Evolutionary conservation across 37 sponge, comb jelly and placozoan genomes (phyloP), one percentile per base, ranked within the genome.

Genomic region (Spongia lamella): DNA sequence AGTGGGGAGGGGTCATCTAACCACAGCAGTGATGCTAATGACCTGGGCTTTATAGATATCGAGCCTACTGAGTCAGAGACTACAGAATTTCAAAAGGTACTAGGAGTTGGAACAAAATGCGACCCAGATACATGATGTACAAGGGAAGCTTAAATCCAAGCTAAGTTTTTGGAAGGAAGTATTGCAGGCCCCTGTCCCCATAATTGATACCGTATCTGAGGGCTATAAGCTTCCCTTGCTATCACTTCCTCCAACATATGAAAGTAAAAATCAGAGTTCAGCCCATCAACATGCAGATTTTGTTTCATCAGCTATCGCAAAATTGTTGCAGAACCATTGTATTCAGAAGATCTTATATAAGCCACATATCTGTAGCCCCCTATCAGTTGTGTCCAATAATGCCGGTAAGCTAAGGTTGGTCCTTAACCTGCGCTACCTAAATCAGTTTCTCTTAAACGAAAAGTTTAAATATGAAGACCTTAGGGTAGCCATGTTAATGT

Each of bases 381-480:
- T 66, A 25, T 32, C 38, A 38, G 39, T 66, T 16, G 68, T 66
- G 24, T 32, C 68, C 26, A n/a, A n/a, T n/a, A 24, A 31, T 37
- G 24, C 33, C 68, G 38, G 38, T 24, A 66, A 66, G 68, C 30
- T 34, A 36, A 34, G 68, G 24, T 36, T 66, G 24, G 38, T 66
- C 9, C 24, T 66, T 24, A 36, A 66, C 36, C 35, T 66, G 35
- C 32, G 68, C 24, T 31, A 37, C 17, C 33, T 66, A 25, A 66
- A 66, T 36, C 17, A 26, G 34, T 36, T 37, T 36, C 68, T 66
- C 37, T 37, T 36, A 24, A 9, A 37, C 24, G 24, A 66, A 31
- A 66, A 31, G 25, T 66, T 26, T 66, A 66, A 66, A 31, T 66
- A 66, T 66, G 68, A 66, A 38, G 68, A 66, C 36, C 32, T 66